A percentile compares a stretch with the other conserved stretches of the same genome.
Evolutionary conservation across 2,888 invertebrate species (phyloP).

Genomic region (Meteorus cinctellus): DNA sequence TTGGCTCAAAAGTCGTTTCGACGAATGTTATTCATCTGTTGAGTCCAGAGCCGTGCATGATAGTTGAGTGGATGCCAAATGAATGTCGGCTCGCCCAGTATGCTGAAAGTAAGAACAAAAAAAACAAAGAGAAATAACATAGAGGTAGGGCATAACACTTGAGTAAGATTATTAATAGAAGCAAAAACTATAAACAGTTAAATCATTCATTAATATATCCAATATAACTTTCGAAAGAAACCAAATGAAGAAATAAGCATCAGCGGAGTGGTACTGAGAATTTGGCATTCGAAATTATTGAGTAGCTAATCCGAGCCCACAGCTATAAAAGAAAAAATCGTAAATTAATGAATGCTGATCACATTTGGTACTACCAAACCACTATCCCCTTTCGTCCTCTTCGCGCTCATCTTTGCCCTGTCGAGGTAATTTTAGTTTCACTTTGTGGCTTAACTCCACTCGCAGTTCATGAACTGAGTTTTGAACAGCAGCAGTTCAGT

Average conservation of each 20-base stretch:
- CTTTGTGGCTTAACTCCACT: slow-evolving; percentile 65
- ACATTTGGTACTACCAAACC: slow-evolving; percentile 24
- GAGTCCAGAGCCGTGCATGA: slow-evolving; percentile 40
- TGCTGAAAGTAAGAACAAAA: slow-evolving; percentile 38
- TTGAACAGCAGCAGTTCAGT: slow-evolving; percentile 59
- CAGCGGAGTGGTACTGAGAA: not conserved
- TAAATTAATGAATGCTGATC: slow-evolving; percentile 25
- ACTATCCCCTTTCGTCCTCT: slow-evolving; percentile 35
- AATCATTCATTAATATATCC: slow-evolving; percentile 15
- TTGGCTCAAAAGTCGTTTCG: slow-evolving; percentile 85
- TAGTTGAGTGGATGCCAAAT: slow-evolving; percentile 51
- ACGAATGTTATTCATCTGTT: slow-evolving; percentile 77
- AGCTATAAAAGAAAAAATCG: not conserved
- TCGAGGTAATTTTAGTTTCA: slow-evolving; percentile 71
- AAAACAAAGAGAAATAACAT: slow-evolving; percentile 30
- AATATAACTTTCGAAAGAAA: not conserved
- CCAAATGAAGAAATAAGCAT: not conserved
- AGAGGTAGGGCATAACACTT: slow-evolving; percentile 14
- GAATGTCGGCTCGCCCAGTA: slow-evolving; percentile 33
- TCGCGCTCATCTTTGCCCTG: slow-evolving; percentile 53
- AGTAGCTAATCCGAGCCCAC: not conserved
- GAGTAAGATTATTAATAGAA: slow-evolving; percentile 32
- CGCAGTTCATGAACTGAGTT: slow-evolving; percentile 60
- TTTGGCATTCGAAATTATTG: not conserved
- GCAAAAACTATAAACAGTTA: too few relatives aligned